Percentiles rank a stretch among this genome's conserved stretches.
Evolutionary conservation across 37 sponge, comb jelly and placozoan species (phyloP).

Genomic region (Dysidea cf. avara): DNA sequence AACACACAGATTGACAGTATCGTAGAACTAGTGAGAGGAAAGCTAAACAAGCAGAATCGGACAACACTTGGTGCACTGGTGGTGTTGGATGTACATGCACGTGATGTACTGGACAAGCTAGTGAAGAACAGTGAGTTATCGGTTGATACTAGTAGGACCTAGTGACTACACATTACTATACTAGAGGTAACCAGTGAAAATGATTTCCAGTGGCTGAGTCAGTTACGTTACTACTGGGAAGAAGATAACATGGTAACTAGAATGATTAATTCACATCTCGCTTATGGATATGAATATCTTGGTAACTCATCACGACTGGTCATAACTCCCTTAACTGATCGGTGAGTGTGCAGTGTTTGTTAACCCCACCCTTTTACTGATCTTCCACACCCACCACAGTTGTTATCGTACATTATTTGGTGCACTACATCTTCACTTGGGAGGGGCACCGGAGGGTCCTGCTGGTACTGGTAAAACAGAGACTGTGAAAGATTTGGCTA

Average conservation of each 20-base stretch:
- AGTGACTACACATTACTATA: background rate
- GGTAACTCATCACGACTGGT: slow-evolving; percentile 96
- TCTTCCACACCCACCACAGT: slow-evolving; percentile 17
- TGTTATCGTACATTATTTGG: slow-evolving; percentile 98
- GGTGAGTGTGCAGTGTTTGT: slow-evolving; percentile 20
- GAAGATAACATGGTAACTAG: slow-evolving; percentile 92
- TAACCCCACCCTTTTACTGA: background rate
- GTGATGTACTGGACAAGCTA: slow-evolving; percentile 93
- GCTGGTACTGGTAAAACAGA: slow-evolving; percentile 99
- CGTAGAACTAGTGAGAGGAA: slow-evolving; percentile 95
- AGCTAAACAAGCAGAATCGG: slow-evolving; percentile 95
- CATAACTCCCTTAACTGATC: slow-evolving; percentile 98
- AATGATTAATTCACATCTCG: slow-evolving; percentile 96
- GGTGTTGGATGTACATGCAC: slow-evolving; percentile 96
- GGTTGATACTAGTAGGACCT: background rate
- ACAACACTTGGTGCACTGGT: slow-evolving; percentile 97
- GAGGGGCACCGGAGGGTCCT: slow-evolving; percentile 99
- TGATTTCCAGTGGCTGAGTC: slow-evolving; percentile 99
- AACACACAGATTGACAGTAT: slow-evolving; percentile 92
- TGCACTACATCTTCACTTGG: slow-evolving; percentile 96
- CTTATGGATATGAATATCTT: slow-evolving; percentile 99
- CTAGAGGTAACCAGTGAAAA: slow-evolving; percentile 85
- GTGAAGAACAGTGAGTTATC: slow-evolving; percentile 75
- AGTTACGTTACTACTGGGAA: slow-evolving; percentile 99
- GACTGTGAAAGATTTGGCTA: slow-evolving; percentile 99